These are phyloP conservation scores for Phyto melanocephala DNA, from an alignment of 2,888 invertebrate genomes.

Conservation along the genomic window DNA sequence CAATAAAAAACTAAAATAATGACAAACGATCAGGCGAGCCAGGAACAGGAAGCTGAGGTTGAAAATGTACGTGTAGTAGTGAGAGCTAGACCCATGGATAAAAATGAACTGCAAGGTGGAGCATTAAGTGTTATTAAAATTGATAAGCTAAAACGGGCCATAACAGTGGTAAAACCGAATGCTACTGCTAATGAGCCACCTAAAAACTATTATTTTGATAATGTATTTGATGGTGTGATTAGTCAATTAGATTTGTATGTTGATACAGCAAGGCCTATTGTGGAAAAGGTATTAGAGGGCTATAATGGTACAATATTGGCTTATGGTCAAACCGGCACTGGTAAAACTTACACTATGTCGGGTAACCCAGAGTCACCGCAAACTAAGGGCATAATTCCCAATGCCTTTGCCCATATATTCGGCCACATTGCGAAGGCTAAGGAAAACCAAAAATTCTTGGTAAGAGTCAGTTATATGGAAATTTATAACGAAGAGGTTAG, in stretches of 20 bases:
- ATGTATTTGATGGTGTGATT: slow-evolving; percentile 92
- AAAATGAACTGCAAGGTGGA: slow-evolving; percentile 87
- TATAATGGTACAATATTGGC: slow-evolving; percentile 97
- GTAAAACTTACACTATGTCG: slow-evolving; percentile 99
- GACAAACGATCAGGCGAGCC: slow-evolving; percentile 50
- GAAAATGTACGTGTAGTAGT: slow-evolving; percentile 99
- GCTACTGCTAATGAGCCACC: slow-evolving; percentile 87
- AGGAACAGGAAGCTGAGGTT: slow-evolving; percentile 81
- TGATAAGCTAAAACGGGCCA: slow-evolving; percentile 87
- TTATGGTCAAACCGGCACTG: slow-evolving; percentile 96
- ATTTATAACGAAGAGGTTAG: slow-evolving; percentile 99
- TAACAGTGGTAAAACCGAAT: slow-evolving; percentile 88
- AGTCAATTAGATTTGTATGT: slow-evolving; percentile 94
- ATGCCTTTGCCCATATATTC: slow-evolving; percentile 99
- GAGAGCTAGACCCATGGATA: slow-evolving; percentile 94
- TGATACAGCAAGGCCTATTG: slow-evolving; percentile 96
- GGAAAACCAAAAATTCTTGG: slow-evolving; percentile 96
- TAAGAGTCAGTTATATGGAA: slow-evolving; percentile 98
- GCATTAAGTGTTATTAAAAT: slow-evolving; percentile 87
- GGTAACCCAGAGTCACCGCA: slow-evolving; percentile 93
- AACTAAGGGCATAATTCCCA: slow-evolving; percentile 96
- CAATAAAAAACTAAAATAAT: slow-evolving; percentile 9
- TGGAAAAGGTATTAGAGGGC: slow-evolving; percentile 96
- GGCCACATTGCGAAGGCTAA: slow-evolving; percentile 97
- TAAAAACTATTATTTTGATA: slow-evolving; percentile 96